Base-by-base conservation (phyloP, 2,888 invertebrate species). In the Chalcis sispes region DNA sequence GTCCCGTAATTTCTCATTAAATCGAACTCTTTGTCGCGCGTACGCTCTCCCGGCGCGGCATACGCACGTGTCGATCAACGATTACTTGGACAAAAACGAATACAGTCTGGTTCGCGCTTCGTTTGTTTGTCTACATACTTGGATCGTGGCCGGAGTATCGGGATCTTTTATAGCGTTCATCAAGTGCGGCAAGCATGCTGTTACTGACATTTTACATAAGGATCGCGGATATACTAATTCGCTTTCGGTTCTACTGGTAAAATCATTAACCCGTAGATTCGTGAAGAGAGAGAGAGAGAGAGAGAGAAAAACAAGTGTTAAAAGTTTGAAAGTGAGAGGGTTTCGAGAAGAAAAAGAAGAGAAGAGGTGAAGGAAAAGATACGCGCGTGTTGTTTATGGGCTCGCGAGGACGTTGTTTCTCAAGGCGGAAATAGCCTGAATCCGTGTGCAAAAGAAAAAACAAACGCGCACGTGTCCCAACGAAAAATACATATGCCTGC, bases 181-280 rank as follows among this genome's bases (percentile, higher is more conserved):
- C 3, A 0, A 36, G 7, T n/a, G n/a, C n/a, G 25, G 27, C 50
- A 18, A 61, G 46, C n/a, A 74, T 74, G 73, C 66, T 67, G 61
- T 46, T 67, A 32, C 52, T 74, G 73, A 74, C 67, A 40, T 40
- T 74, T 20, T 42, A 58, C 61, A 40, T 67, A 29, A 66, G 73
- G 29, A 48, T 74, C 61, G 67, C 73, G 50, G n/a, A 59, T n/a
- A 8, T 54, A 20, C 32, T 61, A 7, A 52, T 74, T 23, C 56
- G 66, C 5, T 13, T 67, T 13, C 66, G 46, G 46, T 61, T 67
- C 13, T 54, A 52, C 32, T 67, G 73, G 67, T 67, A 58, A 29
- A 42, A n/a, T n/a, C n/a, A n/a, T n/a, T n/a, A n/a, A n/a, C n/a
- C n/a, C n/a, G n/a, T n/a, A n/a, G n/a, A n/a, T n/a, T n/a, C n/a